Conservation (phyloP, 2,113 vertebrate species). For the Butastur rufipennis region DNA sequence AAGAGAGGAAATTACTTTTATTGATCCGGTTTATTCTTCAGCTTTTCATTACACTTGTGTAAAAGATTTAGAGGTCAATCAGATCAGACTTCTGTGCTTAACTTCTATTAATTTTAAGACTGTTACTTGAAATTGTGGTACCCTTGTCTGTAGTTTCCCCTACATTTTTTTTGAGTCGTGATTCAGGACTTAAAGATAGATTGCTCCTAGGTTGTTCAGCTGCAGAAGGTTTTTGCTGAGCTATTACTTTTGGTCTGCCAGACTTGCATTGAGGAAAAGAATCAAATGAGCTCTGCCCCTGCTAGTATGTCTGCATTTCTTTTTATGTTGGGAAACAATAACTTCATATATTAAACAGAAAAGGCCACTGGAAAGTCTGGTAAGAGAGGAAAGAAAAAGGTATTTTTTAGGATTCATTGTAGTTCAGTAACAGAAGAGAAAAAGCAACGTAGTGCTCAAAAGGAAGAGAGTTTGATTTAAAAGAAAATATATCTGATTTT, state of each 20-base stretch:
- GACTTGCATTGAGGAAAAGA: not conserved
- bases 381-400: not conserved
- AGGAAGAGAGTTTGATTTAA: not conserved
- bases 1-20: not conserved
- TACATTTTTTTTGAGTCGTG: not conserved
- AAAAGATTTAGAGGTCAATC: not conserved
- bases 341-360: not conserved
- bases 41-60: not conserved
- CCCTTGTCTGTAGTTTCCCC: not conserved
- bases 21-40: slow-evolving; percentile 7
- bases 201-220: not conserved
- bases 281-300: not conserved
- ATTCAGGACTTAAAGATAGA: not conserved
- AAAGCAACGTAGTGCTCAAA: not conserved
- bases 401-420: not conserved
- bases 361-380: not conserved
- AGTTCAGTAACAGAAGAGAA: not conserved
- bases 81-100: not conserved
- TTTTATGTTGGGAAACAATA: not conserved
- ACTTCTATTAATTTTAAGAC: not conserved
- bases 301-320: not conserved
- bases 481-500: not conserved
- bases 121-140: not conserved
- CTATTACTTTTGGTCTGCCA: not conserved
- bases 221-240: not conserved